These are phyloP conservation scores for Plecotus auritus DNA, from an alignment of 2,113 vertebrate genomes.

Conservation along the genomic window DNA sequence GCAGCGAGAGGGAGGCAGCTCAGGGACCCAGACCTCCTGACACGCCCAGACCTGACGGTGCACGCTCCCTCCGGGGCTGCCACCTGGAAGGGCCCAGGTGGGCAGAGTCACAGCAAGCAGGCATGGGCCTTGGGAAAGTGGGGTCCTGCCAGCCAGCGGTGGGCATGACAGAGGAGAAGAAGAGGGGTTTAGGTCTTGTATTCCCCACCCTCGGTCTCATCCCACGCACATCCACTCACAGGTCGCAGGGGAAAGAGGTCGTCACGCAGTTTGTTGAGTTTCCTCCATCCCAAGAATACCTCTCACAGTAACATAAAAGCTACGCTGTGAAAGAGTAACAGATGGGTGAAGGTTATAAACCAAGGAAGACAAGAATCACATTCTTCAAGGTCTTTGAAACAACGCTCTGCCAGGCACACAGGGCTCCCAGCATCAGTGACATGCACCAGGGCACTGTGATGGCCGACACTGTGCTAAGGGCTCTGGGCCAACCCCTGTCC, in stretches of 20 bases:
- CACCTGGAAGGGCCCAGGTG: no score
- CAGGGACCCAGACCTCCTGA: no score
- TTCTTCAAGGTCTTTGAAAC: neutral
- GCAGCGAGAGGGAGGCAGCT: no score
- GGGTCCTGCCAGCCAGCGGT: neutral
- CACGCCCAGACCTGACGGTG: no score
- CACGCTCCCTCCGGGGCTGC: no score
- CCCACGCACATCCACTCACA: neutral
- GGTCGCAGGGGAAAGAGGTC: neutral
- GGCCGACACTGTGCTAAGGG: neutral
- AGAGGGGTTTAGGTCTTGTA: no score
- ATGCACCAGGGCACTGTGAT: neutral
- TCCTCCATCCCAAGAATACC: neutral
- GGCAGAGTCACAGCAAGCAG: no score
- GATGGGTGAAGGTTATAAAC: neutral
- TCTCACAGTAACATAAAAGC: neutral
- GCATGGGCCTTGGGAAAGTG: no score
- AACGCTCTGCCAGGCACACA: neutral
- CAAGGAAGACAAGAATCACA: neutral
- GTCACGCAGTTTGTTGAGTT: neutral
- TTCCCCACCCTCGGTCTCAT: neutral
- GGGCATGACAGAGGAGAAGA: neutral
- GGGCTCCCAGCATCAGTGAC: neutral
- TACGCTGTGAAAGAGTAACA: neutral
- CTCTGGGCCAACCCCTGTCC: neutral